Evolutionary conservation across 2,797 vertebrate genomes (phyloP).

Genomic region (Urosaurus nigricauda): DNA sequence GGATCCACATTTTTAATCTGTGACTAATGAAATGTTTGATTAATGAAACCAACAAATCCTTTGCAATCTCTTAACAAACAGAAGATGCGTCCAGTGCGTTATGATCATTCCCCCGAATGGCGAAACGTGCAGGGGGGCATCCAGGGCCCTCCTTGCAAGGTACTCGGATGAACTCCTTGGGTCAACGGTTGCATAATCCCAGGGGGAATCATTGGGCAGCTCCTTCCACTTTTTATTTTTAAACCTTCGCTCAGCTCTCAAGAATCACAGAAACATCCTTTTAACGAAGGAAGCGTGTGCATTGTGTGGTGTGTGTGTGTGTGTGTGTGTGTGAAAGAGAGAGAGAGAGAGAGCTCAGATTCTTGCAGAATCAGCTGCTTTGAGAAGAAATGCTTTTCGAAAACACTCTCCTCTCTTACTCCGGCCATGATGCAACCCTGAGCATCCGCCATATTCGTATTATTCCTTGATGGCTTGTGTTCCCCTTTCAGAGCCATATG

Average conservation of each 20-base stretch:
- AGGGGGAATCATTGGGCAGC: not conserved
- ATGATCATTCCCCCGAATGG: not conserved
- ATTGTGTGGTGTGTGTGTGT: no score
- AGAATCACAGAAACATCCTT: not conserved
- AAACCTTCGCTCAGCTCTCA: not conserved
- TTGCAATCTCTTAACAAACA: slow-evolving; percentile 13
- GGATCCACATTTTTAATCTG: slow-evolving; percentile 21
- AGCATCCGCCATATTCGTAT: no score
- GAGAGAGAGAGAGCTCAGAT: no score
- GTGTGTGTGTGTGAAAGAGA: no score
- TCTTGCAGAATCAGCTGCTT: not conserved
- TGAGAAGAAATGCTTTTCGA: not conserved
- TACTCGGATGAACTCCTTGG: not conserved
- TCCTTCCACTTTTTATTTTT: not conserved
- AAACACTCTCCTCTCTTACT: not conserved
- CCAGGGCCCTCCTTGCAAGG: not conserved
- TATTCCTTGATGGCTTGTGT: not conserved
- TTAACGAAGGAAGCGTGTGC: not conserved
- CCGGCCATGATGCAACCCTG: not conserved
- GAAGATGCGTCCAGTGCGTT: not conserved
- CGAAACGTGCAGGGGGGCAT: not conserved
- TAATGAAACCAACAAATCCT: slow-evolving; percentile 36
- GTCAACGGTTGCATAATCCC: not conserved
- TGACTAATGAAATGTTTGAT: slow-evolving; percentile 35
- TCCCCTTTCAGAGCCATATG: not conserved